Percentiles rank a stretch among this genome's conserved stretches.
Evolutionary conservation across 2,113 vertebrate genomes (phyloP).

Genomic region (Calidris pugnax): DNA sequence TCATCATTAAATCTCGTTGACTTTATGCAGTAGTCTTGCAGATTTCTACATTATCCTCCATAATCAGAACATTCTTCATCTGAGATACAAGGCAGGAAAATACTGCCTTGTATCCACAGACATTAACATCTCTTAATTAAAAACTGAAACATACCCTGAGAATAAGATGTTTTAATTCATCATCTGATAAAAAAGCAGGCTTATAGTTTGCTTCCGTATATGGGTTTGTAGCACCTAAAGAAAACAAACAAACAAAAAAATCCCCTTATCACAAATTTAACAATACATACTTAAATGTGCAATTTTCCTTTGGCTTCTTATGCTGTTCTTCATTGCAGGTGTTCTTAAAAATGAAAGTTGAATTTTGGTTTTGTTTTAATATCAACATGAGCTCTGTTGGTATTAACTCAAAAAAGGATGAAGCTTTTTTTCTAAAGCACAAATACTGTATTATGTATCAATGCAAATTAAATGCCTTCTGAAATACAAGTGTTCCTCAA

Average conservation of each 20-base stretch:
- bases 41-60: not conserved
- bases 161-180: conserved; percentile 97
- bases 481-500: not conserved
- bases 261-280: not conserved
- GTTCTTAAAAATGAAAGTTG: not conserved
- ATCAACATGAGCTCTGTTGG: not conserved
- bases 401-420: not conserved
- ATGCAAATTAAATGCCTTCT: not conserved
- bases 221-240: conserved; percentile 92
- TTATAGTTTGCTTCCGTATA: conserved; percentile 99
- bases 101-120: not conserved
- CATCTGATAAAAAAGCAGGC: conserved; percentile 96
- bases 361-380: not conserved
- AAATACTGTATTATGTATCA: not conserved
- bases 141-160: conserved; percentile 84
- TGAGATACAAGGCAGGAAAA: not conserved
- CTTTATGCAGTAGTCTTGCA: not conserved
- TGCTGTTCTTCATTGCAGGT: not conserved
- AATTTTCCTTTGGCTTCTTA: not conserved
- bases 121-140: not conserved
- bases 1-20: not conserved
- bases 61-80: not conserved
- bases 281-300: not conserved
- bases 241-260: not conserved
- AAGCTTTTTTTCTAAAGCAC: not conserved